These are phyloP conservation scores for Halictus ligatus DNA, from an alignment of 2,888 invertebrate genomes.

Conservation along the genomic window DNA sequence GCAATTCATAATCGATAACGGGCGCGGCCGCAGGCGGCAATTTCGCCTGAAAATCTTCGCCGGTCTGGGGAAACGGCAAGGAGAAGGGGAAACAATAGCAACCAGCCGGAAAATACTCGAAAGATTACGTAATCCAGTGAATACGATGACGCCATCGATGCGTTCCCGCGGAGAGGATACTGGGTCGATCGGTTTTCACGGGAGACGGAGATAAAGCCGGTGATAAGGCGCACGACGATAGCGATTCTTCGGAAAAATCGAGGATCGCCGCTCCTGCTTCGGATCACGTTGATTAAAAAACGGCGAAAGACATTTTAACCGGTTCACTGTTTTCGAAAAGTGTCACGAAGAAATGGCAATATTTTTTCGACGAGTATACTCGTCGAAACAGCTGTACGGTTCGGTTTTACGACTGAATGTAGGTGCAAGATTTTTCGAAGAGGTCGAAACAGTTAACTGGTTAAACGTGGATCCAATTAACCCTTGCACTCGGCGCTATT, in stretches of 20 bases:
- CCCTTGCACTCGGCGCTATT: too few species aligned
- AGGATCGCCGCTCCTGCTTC: neutral
- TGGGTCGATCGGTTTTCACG: neutral
- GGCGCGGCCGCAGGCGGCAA: neutral
- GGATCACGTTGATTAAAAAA: too few species aligned
- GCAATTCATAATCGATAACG: conserved; percentile 35
- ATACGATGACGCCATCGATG: neutral
- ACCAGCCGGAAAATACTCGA: neutral
- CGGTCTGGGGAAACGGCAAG: neutral
- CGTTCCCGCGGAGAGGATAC: neutral
- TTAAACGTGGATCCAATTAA: too few species aligned
- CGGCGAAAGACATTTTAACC: too few species aligned
- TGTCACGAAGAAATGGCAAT: too few species aligned
- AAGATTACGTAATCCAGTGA: neutral
- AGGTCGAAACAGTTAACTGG: too few species aligned
- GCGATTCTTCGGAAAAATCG: conserved; percentile 1
- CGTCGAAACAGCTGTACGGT: too few species aligned
- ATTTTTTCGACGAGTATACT: too few species aligned
- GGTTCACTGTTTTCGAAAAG: too few species aligned
- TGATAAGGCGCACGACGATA: neutral
- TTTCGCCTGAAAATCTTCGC: conserved; percentile 9
- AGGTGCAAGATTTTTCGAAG: too few species aligned
- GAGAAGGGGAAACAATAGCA: neutral
- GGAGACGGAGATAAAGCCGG: neutral
- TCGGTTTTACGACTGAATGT: too few species aligned